These are phyloP conservation scores for Berghia stephanieae DNA, from an alignment of 1,140 invertebrate species.

Conservation along the genomic window DNA sequence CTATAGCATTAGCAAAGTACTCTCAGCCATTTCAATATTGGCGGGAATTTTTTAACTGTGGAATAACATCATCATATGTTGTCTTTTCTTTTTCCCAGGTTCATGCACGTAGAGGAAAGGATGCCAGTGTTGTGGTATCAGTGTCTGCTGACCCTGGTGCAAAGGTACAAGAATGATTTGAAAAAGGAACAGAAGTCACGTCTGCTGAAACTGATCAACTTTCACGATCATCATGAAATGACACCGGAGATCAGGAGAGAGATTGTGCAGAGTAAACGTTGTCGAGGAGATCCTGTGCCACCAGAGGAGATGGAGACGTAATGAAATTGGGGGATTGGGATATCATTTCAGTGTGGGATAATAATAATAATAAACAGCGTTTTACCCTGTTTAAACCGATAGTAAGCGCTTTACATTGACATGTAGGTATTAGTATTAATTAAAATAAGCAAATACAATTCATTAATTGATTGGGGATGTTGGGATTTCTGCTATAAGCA, in stretches of 20 bases:
- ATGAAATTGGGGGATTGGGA: constrained; percentile 23
- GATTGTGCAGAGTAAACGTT: constrained; percentile 38
- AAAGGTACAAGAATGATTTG: constrained; percentile 95
- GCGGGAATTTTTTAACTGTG: no score
- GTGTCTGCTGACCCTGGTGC: constrained; percentile 90
- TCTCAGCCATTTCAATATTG: no score
- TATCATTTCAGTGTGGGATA: no score
- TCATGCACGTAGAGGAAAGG: constrained; percentile 81
- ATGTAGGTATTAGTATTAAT: no score
- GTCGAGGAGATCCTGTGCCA: constrained; percentile 27
- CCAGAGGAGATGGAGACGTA: no score
- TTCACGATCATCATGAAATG: constrained; percentile 83
- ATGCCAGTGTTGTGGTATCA: constrained; percentile 98
- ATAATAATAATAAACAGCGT: no score
- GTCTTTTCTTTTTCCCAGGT: constrained; percentile 71
- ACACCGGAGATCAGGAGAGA: constrained; percentile 87
- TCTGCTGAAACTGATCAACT: constrained; percentile 79
- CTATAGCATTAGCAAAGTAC: no score
- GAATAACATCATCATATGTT: background rate
- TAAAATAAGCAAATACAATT: no score
- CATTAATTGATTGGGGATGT: no score
- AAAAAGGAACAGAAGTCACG: constrained; percentile 91
- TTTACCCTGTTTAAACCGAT: no score
- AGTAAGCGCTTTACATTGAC: no score
- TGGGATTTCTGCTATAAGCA: no score